These are phyloP conservation scores for Mycteria americana DNA, from an alignment of 2,797 vertebrate species.

Conservation along the genomic window DNA sequence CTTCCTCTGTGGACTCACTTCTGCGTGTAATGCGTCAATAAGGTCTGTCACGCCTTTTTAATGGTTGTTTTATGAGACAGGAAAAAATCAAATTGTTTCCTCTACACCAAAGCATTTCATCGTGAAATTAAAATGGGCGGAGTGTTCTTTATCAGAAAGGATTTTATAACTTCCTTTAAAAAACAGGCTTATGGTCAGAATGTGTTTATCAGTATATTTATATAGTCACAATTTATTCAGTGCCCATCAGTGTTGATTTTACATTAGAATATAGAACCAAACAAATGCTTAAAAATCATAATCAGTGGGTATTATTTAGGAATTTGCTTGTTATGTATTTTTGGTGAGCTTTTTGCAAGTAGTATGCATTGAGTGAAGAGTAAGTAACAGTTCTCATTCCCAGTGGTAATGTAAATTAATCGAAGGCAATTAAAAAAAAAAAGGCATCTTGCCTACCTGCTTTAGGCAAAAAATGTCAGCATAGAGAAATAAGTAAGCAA, in stretches of 20 bases:
- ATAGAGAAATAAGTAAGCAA: background rate
- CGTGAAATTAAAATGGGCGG: conserved; percentile 40
- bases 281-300: background rate
- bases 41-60: conserved; percentile 31
- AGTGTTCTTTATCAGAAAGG: conserved; percentile 34
- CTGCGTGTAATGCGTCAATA: conserved; percentile 39
- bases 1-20: background rate
- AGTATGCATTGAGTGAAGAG: background rate
- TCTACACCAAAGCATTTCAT: conserved; percentile 58
- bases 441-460: background rate
- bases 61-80: conserved; percentile 58
- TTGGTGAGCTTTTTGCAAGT: background rate
- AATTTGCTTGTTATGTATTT: background rate
- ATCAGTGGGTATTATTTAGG: background rate
- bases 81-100: conserved; percentile 73
- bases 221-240: background rate
- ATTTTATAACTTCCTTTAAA: conserved; percentile 76
- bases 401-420: background rate
- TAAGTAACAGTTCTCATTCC: background rate
- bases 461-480: background rate
- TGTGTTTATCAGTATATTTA: background rate
- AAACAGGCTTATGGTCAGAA: background rate
- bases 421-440: background rate
- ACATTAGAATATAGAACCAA: background rate
- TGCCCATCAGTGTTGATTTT: background rate